Evolutionary conservation across 2,797 vertebrate genomes (phyloP).

Genomic region (Galagoides demidoff): DNA sequence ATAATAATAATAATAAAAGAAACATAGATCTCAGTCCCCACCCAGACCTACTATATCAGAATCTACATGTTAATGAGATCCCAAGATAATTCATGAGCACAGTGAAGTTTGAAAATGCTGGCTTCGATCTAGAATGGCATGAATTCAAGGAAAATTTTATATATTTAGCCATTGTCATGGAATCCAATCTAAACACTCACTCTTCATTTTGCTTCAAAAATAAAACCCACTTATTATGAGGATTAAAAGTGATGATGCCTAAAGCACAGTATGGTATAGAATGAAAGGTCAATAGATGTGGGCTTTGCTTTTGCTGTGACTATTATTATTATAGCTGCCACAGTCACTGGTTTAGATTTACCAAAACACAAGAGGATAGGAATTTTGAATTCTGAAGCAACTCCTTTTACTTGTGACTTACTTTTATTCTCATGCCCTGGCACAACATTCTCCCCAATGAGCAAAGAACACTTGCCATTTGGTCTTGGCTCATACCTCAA

Average conservation of each 20-base stretch:
- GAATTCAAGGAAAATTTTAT: neutral
- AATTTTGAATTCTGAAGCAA: neutral
- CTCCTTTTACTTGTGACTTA: neutral
- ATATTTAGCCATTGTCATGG: neutral
- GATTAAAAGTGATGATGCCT: neutral
- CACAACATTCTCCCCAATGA: neutral
- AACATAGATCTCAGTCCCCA: neutral
- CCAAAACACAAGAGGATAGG: neutral
- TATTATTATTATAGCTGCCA: neutral
- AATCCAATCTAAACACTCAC: neutral
- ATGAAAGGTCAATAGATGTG: no score
- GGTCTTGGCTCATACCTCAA: neutral
- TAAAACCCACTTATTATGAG: neutral
- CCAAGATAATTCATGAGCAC: neutral
- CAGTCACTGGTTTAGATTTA: neutral
- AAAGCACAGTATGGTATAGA: neutral
- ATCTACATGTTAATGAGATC: neutral
- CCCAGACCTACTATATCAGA: neutral
- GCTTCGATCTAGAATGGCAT: neutral
- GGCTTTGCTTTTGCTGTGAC: neutral
- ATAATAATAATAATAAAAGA: neutral
- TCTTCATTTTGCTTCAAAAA: constrained; percentile 21
- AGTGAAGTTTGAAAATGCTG: neutral
- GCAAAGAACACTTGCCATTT: neutral
- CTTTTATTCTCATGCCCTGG: neutral